These are phyloP conservation scores for Lithophane leautieri DNA, from an alignment of 2,888 invertebrate genomes.

Conservation along the genomic window DNA sequence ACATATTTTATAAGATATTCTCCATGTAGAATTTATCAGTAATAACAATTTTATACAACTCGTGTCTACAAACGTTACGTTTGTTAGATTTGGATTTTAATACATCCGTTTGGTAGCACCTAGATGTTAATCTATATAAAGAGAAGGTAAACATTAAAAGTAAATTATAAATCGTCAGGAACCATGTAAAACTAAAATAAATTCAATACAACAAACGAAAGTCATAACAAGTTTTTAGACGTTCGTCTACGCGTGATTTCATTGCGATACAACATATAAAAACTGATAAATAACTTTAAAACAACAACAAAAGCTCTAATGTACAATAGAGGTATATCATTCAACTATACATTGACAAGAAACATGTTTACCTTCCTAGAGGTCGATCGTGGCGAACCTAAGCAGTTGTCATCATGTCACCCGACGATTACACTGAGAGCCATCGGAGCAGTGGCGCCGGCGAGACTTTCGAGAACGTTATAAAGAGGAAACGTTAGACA, in stretches of 20 bases:
- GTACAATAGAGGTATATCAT: constrained; percentile 76
- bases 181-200: constrained; percentile 71
- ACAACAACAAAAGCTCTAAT: constrained; percentile 78
- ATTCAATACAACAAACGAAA: constrained; percentile 69
- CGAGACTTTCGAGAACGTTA: constrained; percentile 1
- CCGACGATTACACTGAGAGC: constrained; percentile 17
- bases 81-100: constrained; percentile 49
- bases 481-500: constrained; percentile 6
- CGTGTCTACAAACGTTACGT: constrained; percentile 53
- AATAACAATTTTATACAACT: constrained; percentile 66
- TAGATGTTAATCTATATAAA: constrained; percentile 50
- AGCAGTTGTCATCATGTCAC: constrained; percentile 48
- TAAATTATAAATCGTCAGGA: constrained; percentile 64
- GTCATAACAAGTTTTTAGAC: constrained; percentile 73
- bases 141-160: constrained; percentile 59
- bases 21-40: constrained; percentile 62
- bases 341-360: constrained; percentile 68
- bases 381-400: constrained; percentile 36
- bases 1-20: constrained; percentile 61
- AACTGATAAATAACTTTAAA: constrained; percentile 79
- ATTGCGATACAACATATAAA: constrained; percentile 71
- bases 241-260: constrained; percentile 75
- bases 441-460: constrained; percentile 15
- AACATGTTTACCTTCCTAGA: constrained; percentile 56
- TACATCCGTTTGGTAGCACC: constrained; percentile 70